Percentiles rank a stretch among this genome's conserved stretches.
Conservation (phyloP, 2,113 vertebrate species). For the Carollia perspicillata region DNA sequence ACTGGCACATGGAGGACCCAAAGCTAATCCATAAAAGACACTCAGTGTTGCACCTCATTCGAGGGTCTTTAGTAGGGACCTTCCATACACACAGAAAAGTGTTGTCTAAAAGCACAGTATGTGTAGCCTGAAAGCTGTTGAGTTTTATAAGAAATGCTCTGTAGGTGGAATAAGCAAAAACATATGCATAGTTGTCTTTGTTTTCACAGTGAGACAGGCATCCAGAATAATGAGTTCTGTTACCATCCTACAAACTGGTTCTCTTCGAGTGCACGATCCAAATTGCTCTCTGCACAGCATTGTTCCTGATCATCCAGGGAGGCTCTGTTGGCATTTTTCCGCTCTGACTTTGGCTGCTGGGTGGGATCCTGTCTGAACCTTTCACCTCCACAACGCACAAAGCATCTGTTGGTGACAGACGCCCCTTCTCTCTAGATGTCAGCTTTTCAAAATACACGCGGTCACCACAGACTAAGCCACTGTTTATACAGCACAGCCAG, state of each 20-base stretch:
- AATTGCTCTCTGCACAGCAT: background rate
- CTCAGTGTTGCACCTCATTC: rapidly evolving
- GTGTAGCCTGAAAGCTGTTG: background rate
- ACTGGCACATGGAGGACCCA: background rate
- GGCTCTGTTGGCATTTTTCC: rapidly evolving
- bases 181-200: rapidly evolving
- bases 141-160: background rate
- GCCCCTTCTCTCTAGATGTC: background rate
- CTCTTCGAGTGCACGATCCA: background rate
- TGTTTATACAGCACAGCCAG: background rate
- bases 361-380: background rate
- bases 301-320: background rate
- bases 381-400: background rate
- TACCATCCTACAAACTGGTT: background rate
- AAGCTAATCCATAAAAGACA: background rate
- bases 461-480: rapidly evolving
- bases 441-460: background rate
- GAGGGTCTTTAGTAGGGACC: background rate
- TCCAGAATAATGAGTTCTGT: background rate
- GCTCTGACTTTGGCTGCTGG: background rate
- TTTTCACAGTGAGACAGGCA: background rate
- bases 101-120: too few species aligned
- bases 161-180: background rate
- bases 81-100: background rate
- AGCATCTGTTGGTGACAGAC: background rate